Conservation (phyloP, 1,140 invertebrate species). For the Melanaphis sacchari region DNA sequence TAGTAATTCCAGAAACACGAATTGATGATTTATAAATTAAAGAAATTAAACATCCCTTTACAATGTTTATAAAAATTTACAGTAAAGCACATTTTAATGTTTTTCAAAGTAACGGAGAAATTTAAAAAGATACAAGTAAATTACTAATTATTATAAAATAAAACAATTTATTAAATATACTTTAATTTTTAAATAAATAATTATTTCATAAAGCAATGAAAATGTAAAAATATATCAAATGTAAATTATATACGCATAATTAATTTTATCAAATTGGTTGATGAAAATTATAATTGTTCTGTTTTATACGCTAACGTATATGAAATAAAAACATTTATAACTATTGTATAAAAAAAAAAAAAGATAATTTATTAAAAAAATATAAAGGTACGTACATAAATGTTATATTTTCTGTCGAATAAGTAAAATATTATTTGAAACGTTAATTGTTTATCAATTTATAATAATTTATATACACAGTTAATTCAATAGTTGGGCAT, state of each 20-base stretch:
- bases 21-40: not conserved
- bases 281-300: not conserved
- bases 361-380: not conserved
- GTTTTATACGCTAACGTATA: not conserved
- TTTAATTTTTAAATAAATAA: not conserved
- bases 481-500: not conserved
- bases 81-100: not conserved
- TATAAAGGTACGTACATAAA: not conserved
- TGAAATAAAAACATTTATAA: slow-evolving; percentile 7
- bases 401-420: not conserved
- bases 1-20: not conserved
- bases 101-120: not conserved
- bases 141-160: not conserved
- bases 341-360: not conserved
- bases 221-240: not conserved
- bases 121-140: not conserved
- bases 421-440: not conserved
- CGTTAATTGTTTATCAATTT: not conserved
- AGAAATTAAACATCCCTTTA: not conserved
- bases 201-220: not conserved
- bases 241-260: not conserved
- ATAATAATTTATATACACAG: not conserved
- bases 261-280: not conserved
- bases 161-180: not conserved
- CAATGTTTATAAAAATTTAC: not conserved